Conservation (phyloP, 2,113 vertebrate genomes). For the Ceyx cyanopectus region DNA sequence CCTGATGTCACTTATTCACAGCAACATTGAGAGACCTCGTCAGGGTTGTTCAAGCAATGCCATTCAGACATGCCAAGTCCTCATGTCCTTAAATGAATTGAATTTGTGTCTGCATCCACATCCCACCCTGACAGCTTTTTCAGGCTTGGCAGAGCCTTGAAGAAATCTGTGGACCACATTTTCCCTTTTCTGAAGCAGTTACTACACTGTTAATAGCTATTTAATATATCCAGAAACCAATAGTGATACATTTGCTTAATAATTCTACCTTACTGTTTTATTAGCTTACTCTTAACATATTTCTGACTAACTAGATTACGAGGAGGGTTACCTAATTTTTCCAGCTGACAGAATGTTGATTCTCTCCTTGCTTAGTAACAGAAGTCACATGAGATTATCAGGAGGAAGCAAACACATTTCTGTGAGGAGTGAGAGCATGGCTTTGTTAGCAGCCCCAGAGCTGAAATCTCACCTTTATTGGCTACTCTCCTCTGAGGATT, state of each 20-base stretch:
- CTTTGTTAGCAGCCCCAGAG: slow-evolving; percentile 11
- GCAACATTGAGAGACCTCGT: fast-evolving
- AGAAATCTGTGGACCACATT: slow-evolving; percentile 4
- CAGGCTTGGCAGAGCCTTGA: neutral
- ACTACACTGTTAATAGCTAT: neutral
- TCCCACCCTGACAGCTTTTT: neutral
- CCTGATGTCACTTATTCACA: neutral
- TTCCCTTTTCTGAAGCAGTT: neutral
- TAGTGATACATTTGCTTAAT: slow-evolving; percentile 8
- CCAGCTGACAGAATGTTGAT: slow-evolving; percentile 23
- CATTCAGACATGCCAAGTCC: neutral
- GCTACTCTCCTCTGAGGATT: slow-evolving; percentile 15
- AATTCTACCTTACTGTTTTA: neutral
- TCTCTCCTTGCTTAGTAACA: slow-evolving; percentile 32
- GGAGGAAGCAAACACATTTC: slow-evolving; percentile 16
- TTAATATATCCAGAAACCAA: slow-evolving; percentile 5
- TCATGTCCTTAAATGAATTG: neutral
- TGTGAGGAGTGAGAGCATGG: neutral
- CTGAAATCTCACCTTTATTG: neutral
- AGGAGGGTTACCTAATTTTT: slow-evolving; percentile 33
- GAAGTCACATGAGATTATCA: slow-evolving; percentile 38
- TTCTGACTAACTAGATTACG: slow-evolving; percentile 39
- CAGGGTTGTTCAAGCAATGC: too few relatives aligned
- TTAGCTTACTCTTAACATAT: slow-evolving; percentile 13
- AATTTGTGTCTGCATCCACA: neutral